A percentile compares a stretch with the other conserved stretches of the same genome.
Evolutionary conservation across 2,888 invertebrate species (phyloP).

Genomic region (Mallateleia sp.): DNA sequence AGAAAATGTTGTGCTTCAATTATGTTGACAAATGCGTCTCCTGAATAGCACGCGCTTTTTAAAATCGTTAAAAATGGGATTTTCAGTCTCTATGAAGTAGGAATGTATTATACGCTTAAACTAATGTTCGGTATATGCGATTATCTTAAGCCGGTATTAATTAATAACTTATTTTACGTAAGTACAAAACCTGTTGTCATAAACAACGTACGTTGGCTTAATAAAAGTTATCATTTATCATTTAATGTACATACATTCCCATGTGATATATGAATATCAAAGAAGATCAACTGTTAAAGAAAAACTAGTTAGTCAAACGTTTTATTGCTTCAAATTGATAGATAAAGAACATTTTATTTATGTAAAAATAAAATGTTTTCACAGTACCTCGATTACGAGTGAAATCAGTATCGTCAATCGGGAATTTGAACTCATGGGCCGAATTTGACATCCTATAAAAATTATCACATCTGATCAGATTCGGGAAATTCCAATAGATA

Average conservation of each 20-base stretch:
- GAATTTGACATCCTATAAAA: no score
- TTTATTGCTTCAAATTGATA: neutral
- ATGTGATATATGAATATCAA: slow-evolving; percentile 1
- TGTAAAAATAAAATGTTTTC: no score
- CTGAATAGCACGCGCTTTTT: neutral
- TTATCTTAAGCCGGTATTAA: neutral
- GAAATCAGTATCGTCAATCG: no score
- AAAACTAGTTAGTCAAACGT: neutral
- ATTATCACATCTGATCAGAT: no score
- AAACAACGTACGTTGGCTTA: slow-evolving; percentile 5
- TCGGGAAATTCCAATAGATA: no score
- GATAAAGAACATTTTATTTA: neutral
- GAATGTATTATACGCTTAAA: neutral
- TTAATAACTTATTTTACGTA: slow-evolving; percentile 3
- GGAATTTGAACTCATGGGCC: no score
- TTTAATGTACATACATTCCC: neutral
- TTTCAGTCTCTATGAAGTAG: slow-evolving; percentile 1
- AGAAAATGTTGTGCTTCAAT: no score
- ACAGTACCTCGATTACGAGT: no score
- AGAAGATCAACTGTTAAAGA: neutral
- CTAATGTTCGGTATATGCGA: neutral
- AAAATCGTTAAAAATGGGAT: neutral
- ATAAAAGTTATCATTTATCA: slow-evolving; percentile 3
- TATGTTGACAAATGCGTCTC: no score
- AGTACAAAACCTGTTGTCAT: slow-evolving; percentile 10